phyloP scores from a whole-genome alignment of 2,797 vertebrate species.

The Petrocephalus sullivani region DNA sequence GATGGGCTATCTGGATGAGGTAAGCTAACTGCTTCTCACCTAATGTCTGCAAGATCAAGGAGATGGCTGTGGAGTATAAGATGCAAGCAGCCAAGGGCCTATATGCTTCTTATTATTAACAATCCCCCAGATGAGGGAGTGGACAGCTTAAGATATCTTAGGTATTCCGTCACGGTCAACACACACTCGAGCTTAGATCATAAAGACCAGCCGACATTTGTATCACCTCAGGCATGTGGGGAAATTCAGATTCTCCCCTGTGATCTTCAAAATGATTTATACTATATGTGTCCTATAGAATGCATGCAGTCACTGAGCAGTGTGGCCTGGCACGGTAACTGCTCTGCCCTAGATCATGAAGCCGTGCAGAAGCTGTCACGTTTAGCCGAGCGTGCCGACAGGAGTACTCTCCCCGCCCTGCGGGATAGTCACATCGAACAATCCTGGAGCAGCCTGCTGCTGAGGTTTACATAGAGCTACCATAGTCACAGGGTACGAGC shows the following conservation, averaged over 20 bases:
- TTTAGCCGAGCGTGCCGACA: not conserved
- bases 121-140: not conserved
- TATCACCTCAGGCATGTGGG: not conserved
- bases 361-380: not conserved
- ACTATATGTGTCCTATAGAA: not conserved
- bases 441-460: not conserved
- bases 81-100: not conserved
- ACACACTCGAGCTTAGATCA: not conserved
- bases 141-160: not conserved
- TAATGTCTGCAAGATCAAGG: not conserved
- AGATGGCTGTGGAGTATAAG: not conserved
- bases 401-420: not conserved
- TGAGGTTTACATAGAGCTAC: not conserved
- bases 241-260: not conserved
- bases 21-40: not conserved
- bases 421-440: not conserved
- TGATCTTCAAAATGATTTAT: not conserved
- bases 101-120: not conserved
- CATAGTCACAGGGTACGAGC: not conserved
- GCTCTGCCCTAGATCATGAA: not conserved
- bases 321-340: not conserved
- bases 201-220: not conserved
- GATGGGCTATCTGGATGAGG: not conserved
- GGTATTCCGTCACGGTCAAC: not conserved
- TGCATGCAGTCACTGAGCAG: not conserved